A percentile compares a stretch with the other conserved stretches of the same genome.
These are phyloP conservation scores for Leptopilina boulardi DNA, from an alignment of 1,140 invertebrate genomes.

Conservation along the genomic window DNA sequence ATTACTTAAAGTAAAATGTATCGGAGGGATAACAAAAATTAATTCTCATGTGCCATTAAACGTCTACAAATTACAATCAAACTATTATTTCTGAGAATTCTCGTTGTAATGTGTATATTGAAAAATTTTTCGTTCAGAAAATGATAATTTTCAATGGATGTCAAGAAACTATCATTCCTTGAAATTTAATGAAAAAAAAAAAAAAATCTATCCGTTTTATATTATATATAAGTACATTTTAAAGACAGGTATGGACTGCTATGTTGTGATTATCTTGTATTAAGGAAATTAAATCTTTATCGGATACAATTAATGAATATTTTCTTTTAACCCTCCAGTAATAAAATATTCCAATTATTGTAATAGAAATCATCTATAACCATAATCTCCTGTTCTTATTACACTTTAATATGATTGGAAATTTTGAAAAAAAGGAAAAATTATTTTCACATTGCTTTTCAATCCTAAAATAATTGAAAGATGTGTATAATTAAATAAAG, in stretches of 20 bases:
- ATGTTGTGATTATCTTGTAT: conserved; percentile 65
- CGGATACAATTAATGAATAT: background rate
- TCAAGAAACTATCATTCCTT: conserved; percentile 29
- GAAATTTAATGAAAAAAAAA: conserved; percentile 57
- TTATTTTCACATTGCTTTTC: too few relatives aligned
- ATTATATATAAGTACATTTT: too few relatives aligned
- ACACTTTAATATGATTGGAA: too few relatives aligned
- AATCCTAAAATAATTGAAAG: too few relatives aligned
- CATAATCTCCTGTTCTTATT: too few relatives aligned
- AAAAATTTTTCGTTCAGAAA: conserved; percentile 44
- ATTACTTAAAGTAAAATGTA: background rate
- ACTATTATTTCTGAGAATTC: conserved; percentile 45
- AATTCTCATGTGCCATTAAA: conserved; percentile 68
- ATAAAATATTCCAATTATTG: background rate
- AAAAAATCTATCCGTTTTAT: conserved; percentile 62
- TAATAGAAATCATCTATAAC: too few relatives aligned
- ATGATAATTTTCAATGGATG: conserved; percentile 43
- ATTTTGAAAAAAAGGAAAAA: too few relatives aligned
- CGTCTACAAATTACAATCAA: conserved; percentile 59
- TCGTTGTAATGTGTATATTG: conserved; percentile 51
- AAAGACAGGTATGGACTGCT: conserved; percentile 57
- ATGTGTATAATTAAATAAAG: too few relatives aligned
- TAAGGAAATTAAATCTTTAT: conserved; percentile 64
- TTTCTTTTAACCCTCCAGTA: background rate
- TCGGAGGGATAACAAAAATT: conserved; percentile 45